Conservation (phyloP, 1,140 invertebrate species). For the Pachyrhynchus sulphureomaculatus region DNA sequence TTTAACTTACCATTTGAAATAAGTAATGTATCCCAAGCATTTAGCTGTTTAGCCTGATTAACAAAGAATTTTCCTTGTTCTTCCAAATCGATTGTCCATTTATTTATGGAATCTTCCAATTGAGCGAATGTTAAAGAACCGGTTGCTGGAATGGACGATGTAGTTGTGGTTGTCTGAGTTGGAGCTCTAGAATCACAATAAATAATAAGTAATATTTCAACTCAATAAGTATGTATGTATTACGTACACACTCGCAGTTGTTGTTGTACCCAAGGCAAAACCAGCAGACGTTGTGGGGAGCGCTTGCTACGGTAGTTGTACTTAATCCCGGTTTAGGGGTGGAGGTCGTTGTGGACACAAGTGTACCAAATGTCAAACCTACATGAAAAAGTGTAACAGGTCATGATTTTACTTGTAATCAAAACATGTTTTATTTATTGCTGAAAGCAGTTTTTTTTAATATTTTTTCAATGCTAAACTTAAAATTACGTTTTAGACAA, state of each 20-base stretch:
- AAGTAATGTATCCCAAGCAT: slow-evolving; percentile 89
- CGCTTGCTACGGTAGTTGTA: background rate
- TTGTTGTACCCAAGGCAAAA: background rate
- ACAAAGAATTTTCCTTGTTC: slow-evolving; percentile 93
- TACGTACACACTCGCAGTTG: background rate
- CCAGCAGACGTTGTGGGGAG: background rate
- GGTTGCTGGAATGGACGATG: slow-evolving; percentile 52
- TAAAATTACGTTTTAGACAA: too few relatives aligned
- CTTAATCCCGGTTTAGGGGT: background rate
- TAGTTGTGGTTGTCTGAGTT: slow-evolving; percentile 46
- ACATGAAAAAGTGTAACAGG: slow-evolving; percentile 34
- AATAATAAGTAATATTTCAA: background rate
- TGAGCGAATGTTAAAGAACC: slow-evolving; percentile 79
- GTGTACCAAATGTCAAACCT: slow-evolving; percentile 39
- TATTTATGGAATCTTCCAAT: slow-evolving; percentile 91
- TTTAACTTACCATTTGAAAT: slow-evolving; percentile 72
- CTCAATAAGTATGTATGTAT: background rate
- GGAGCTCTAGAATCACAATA: slow-evolving; percentile 19
- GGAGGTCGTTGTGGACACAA: slow-evolving; percentile 22
- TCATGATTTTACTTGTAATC: slow-evolving; percentile 18
- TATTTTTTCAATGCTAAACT: too few relatives aligned
- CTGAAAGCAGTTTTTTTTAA: slow-evolving; percentile 40
- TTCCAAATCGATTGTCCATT: slow-evolving; percentile 91
- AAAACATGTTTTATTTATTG: slow-evolving; percentile 24
- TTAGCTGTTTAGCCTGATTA: slow-evolving; percentile 91